Evolutionary conservation across 2,113 vertebrate genomes (phyloP).

Genomic region (Platichthys flesus): DNA sequence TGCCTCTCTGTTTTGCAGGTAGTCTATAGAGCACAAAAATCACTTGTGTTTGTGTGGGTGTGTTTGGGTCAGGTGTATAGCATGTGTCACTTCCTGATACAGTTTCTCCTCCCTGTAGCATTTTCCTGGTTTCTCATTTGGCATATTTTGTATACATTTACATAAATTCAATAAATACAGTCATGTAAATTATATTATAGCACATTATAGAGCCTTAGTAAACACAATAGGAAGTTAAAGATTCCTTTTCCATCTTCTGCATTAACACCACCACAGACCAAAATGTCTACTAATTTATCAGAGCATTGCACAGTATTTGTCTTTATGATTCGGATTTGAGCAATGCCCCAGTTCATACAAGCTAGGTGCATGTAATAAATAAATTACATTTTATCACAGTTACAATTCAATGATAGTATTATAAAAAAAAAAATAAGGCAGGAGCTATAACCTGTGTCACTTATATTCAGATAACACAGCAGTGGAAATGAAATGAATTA

Average conservation of each 20-base stretch:
- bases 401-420: neutral
- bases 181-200: no score
- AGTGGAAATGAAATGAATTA: neutral
- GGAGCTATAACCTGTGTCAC: neutral
- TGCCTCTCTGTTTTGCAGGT: conserved; percentile 77
- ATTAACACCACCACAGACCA: neutral
- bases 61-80: conserved; percentile 29
- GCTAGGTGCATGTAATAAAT: no score
- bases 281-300: neutral
- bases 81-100: conserved; percentile 4
- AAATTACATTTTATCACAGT: no score
- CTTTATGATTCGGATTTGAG: no score
- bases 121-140: neutral
- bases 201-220: no score
- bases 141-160: no score
- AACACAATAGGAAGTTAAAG: no score
- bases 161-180: no score
- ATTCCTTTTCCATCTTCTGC: neutral
- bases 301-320: no score
- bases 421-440: neutral
- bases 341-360: no score
- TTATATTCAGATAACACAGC: conserved; percentile 1
- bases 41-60: conserved; percentile 53
- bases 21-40: conserved; percentile 41
- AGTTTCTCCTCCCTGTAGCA: neutral